phyloP scores from a whole-genome alignment of 2,888 invertebrate genomes.

The Synanthedon vespiformis region DNA sequence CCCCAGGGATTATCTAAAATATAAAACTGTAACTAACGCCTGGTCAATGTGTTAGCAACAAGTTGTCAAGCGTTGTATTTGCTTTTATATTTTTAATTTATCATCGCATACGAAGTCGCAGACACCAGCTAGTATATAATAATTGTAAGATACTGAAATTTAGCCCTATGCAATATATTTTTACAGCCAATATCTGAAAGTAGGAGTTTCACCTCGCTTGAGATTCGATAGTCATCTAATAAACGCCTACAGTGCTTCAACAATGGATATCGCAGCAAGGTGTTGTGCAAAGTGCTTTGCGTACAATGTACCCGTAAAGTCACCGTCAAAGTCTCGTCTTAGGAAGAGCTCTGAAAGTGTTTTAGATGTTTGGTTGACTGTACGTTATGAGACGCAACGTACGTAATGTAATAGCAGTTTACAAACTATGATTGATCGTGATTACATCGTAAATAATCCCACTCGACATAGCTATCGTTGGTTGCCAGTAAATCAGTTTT shows the following conservation, averaged over 20 bases:
- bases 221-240: slow-evolving; percentile 21
- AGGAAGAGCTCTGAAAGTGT: neutral
- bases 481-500: neutral
- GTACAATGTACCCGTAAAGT: slow-evolving; percentile 1
- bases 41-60: no score
- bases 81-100: no score
- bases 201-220: slow-evolving; percentile 2
- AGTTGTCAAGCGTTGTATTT: no score
- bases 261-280: slow-evolving; percentile 18
- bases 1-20: no score
- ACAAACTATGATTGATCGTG: slow-evolving; percentile 10
- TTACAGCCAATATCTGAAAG: neutral
- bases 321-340: neutral
- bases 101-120: no score
- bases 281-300: slow-evolving; percentile 20
- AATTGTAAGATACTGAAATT: no score
- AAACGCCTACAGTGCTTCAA: slow-evolving; percentile 28
- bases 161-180: no score
- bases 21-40: no score
- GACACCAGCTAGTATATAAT: no score
- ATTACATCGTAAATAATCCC: slow-evolving; percentile 4
- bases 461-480: neutral
- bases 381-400: neutral
- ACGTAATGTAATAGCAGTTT: neutral
- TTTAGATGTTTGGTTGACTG: neutral